Percentiles rank a stretch among this genome's conserved stretches.
phyloP scores from a whole-genome alignment of 2,113 vertebrate genomes.

The Nesospiza acunhae region DNA sequence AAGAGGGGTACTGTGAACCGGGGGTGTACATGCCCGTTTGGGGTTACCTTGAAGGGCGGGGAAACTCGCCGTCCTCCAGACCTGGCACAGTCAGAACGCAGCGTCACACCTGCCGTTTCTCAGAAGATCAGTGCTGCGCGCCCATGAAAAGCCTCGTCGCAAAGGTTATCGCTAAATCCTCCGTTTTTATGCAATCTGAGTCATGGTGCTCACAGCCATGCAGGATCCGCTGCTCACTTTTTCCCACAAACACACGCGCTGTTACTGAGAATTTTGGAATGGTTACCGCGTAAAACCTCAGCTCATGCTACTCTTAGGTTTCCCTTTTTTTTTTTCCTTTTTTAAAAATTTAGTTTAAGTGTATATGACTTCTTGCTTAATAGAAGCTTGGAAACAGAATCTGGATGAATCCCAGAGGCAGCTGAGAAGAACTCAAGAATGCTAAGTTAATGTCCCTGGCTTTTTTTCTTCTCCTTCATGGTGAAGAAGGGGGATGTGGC shows the following conservation, averaged over 20 bases:
- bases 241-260: background rate
- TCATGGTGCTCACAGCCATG: background rate
- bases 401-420: background rate
- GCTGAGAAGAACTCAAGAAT: background rate
- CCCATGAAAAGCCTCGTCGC: background rate
- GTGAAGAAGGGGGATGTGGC: slow-evolving; percentile 20
- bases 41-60: background rate
- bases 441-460: background rate
- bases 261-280: slow-evolving; percentile 54
- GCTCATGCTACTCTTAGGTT: background rate
- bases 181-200: slow-evolving; percentile 1
- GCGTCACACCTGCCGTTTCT: slow-evolving; percentile 33
- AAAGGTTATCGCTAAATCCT: slow-evolving; percentile 26
- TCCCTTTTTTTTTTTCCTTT: background rate
- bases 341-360: background rate
- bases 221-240: slow-evolving; percentile 12
- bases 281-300: background rate
- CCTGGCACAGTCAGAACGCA: background rate
- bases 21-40: background rate
- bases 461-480: background rate
- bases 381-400: background rate
- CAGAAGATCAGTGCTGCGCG: background rate
- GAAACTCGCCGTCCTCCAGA: background rate
- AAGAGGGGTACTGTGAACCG: background rate
- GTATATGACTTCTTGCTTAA: background rate